Conservation (phyloP, 1,140 invertebrate species). For the Drosophila gunungcola region DNA sequence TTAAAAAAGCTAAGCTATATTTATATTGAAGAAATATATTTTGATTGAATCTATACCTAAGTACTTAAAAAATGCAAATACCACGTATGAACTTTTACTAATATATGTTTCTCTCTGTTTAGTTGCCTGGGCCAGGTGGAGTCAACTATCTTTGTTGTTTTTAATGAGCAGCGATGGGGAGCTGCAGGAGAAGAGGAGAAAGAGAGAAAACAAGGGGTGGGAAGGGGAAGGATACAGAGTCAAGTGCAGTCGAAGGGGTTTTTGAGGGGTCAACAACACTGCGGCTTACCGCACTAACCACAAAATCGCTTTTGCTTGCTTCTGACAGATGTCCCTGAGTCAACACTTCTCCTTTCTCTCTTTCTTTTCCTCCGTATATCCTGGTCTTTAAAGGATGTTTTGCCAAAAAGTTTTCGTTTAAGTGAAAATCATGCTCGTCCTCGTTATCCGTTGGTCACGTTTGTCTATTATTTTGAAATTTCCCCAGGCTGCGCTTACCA, state of each 20-base stretch:
- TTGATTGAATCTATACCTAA: too few species aligned
- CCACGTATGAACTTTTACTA: not conserved
- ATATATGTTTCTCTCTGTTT: not conserved
- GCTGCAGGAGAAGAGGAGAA: not conserved
- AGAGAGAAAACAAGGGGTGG: not conserved
- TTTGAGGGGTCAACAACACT: constrained; percentile 41
- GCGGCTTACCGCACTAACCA: constrained; percentile 58
- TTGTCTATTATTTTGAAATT: constrained; percentile 67
- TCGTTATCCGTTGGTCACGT: constrained; percentile 67
- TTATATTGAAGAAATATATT: too few species aligned
- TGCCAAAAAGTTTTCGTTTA: constrained; percentile 57
- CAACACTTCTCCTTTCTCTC: constrained; percentile 10
- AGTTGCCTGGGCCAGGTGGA: constrained; percentile 8
- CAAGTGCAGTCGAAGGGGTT: constrained; percentile 51
- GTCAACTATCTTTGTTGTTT: constrained; percentile 44
- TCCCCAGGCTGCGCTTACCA: constrained; percentile 23
- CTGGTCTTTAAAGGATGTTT: constrained; percentile 31
- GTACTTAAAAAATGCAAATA: too few species aligned
- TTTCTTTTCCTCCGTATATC: not conserved
- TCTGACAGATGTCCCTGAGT: constrained; percentile 51
- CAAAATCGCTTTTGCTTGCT: constrained; percentile 51
- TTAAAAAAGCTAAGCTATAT: too few species aligned
- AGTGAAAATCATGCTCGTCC: constrained; percentile 43
- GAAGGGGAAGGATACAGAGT: constrained; percentile 1
- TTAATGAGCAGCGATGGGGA: constrained; percentile 30